Base-by-base conservation (phyloP, 2,113 vertebrate species). In the Pseudonaja textilis region DNA sequence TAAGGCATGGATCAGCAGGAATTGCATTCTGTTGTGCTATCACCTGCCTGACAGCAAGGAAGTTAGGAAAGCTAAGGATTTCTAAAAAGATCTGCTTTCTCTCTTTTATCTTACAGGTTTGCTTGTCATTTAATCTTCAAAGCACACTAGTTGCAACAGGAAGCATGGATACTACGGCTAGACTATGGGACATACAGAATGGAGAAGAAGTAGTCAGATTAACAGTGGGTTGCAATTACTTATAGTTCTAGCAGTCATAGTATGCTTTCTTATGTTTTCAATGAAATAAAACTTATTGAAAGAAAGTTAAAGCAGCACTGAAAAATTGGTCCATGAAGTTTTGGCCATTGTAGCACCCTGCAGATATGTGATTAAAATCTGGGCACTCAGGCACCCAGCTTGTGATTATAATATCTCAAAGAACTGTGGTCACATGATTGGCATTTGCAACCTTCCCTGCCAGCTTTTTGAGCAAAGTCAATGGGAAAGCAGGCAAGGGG, bases 141-240 rank as follows among this genome's bases (percentile, higher is more conserved):
- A 99, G 99, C 95, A 99, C 99, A 0, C 74, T 99, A 87, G 97
- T 99, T 95, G 99, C 99, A 85, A 99, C 99, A 45, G 99, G 99
- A 93, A 99, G 99, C 94, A 99, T 99, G 99, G 99, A 99, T 85
- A 97, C 97, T 81, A 99, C 97, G 0, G 98, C 98, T 93, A 99
- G 98, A 93, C 95, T 99, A 81, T 99, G 99, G 99, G 97, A 99
- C 94, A 96, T 99, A 94, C 97, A 98, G 96, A 98, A 94, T n/a
- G 99, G 99, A 92, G 97, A 98, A 95, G 98, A 98, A 95, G 96
- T 98, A 93, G 97, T 97, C 93, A 98, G 98, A 23, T 94, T 99
- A 61, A 96, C 88, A 3, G 99, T 99, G 96, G 22, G 98, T 97
- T 55, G 52, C 4, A 57, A 16, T 45, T 34, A 25, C n/a, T 52